Evolutionary conservation across 1,140 invertebrate genomes (phyloP).

Genomic region (Drosophila takahashii): DNA sequence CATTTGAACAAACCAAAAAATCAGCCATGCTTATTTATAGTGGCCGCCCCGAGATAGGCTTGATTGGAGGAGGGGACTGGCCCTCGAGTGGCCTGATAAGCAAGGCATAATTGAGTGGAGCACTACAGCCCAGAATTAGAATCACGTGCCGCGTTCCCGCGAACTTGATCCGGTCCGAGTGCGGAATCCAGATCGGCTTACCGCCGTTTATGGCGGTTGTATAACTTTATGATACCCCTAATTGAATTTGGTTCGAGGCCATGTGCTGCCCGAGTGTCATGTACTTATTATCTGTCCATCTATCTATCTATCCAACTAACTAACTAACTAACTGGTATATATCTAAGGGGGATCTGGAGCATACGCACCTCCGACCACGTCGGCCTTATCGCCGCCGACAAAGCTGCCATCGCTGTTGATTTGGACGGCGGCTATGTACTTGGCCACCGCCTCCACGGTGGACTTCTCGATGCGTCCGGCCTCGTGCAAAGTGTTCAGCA

Average conservation of each 20-base stretch:
- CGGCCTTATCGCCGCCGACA: slow-evolving; percentile 64
- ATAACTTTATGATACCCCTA: slow-evolving; percentile 59
- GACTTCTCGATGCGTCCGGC: slow-evolving; percentile 87
- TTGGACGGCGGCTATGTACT: slow-evolving; percentile 86
- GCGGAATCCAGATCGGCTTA: slow-evolving; percentile 16
- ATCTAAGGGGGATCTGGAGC: slow-evolving; percentile 41
- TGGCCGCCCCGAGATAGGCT: slow-evolving; percentile 14
- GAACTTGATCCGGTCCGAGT: slow-evolving; percentile 25
- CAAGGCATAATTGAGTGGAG: slow-evolving; percentile 25
- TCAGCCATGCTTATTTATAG: slow-evolving; percentile 9
- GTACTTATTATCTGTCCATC: slow-evolving; percentile 32
- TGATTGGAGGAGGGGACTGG: slow-evolving; percentile 12
- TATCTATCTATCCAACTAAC: slow-evolving; percentile 11
- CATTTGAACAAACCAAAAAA: slow-evolving; percentile 4
- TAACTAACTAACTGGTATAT: slow-evolving; percentile 24
- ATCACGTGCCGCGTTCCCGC: slow-evolving; percentile 37
- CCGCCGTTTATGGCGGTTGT: slow-evolving; percentile 28
- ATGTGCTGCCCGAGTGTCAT: slow-evolving; percentile 45
- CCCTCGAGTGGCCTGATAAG: slow-evolving; percentile 37
- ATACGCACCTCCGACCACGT: slow-evolving; percentile 66
- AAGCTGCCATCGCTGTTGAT: slow-evolving; percentile 82
- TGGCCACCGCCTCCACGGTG: slow-evolving; percentile 87
- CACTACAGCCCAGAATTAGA: slow-evolving; percentile 14
- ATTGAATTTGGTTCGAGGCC: slow-evolving; percentile 45
- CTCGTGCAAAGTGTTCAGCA: slow-evolving; percentile 89